phyloP scores from a whole-genome alignment of 2,113 vertebrate species.

The Ceuthmochares aereus region DNA sequence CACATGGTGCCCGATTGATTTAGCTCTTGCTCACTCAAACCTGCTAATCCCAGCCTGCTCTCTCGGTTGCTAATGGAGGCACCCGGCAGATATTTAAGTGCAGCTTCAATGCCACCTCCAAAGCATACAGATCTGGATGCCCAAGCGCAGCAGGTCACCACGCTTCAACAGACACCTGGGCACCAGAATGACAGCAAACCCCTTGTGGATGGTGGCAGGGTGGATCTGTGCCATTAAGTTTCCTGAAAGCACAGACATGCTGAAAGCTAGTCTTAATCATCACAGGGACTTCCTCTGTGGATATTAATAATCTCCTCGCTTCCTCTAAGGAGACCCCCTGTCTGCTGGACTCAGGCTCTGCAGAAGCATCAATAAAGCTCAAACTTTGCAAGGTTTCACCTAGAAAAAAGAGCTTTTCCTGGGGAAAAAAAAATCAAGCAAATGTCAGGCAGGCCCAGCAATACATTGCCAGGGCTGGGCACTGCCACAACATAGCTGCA shows the following conservation, averaged over 20 bases:
- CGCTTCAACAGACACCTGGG: background rate
- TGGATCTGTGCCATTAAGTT: background rate
- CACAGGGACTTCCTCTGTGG: slow-evolving; percentile 23
- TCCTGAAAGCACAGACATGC: background rate
- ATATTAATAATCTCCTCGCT: slow-evolving; percentile 2
- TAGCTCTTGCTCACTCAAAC: background rate
- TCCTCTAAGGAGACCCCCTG: background rate
- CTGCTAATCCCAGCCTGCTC: background rate
- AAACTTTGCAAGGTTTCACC: background rate
- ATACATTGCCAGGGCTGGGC: background rate
- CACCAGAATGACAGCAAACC: background rate
- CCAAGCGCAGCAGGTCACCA: background rate
- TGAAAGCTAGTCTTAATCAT: slow-evolving; percentile 15
- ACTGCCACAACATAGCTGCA: fast-evolving
- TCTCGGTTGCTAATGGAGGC: background rate
- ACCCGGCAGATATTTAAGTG: too few species aligned
- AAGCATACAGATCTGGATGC: background rate
- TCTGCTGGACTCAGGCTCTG: background rate
- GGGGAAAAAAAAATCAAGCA: background rate
- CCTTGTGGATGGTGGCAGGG: background rate
- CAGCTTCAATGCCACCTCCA: background rate
- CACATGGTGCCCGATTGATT: background rate
- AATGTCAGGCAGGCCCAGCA: background rate
- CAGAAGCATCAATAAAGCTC: background rate
- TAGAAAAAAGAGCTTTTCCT: background rate